Percentiles rank a stretch among this genome's conserved stretches.
These are phyloP conservation scores for Lasioglossum villosulum DNA, from an alignment of 2,888 invertebrate genomes.

Conservation along the genomic window DNA sequence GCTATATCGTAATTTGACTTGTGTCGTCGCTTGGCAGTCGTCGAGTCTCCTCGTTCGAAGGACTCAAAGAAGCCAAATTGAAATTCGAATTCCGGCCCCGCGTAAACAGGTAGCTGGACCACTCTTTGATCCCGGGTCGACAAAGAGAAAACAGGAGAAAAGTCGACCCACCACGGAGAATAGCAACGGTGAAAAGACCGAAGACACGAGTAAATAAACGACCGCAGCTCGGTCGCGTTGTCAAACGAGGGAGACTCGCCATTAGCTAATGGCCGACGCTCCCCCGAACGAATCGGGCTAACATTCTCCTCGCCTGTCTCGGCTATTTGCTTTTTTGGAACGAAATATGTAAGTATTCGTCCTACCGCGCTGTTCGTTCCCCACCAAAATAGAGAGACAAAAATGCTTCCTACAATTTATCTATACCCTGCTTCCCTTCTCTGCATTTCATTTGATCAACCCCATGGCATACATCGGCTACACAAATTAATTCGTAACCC, in stretches of 20 bases:
- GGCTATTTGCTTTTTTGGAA: background rate
- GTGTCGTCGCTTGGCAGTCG: background rate
- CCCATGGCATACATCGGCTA: too few species aligned
- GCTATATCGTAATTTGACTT: background rate
- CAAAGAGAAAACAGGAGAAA: conserved; percentile 21
- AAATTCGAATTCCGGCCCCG: background rate
- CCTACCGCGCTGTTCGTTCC: background rate
- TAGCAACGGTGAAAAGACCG: conserved; percentile 41
- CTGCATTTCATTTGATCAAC: background rate
- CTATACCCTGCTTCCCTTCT: too few species aligned
- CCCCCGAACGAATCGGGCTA: conserved; percentile 6
- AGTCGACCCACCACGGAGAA: conserved; percentile 14
- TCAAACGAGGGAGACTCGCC: conserved; percentile 62
- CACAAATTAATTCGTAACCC: too few species aligned
- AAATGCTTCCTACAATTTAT: background rate
- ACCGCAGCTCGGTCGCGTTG: conserved; percentile 48
- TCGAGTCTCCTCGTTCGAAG: background rate
- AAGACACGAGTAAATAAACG: conserved; percentile 67
- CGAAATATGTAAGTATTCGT: background rate
- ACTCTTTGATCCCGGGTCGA: conserved; percentile 7
- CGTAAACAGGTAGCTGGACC: conserved; percentile 11
- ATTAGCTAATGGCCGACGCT: conserved; percentile 61
- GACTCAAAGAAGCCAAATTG: background rate
- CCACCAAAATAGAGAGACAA: background rate
- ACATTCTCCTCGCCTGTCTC: background rate